phyloP scores from a whole-genome alignment of 2,888 invertebrate species.

The Tridacna gigas region DNA sequence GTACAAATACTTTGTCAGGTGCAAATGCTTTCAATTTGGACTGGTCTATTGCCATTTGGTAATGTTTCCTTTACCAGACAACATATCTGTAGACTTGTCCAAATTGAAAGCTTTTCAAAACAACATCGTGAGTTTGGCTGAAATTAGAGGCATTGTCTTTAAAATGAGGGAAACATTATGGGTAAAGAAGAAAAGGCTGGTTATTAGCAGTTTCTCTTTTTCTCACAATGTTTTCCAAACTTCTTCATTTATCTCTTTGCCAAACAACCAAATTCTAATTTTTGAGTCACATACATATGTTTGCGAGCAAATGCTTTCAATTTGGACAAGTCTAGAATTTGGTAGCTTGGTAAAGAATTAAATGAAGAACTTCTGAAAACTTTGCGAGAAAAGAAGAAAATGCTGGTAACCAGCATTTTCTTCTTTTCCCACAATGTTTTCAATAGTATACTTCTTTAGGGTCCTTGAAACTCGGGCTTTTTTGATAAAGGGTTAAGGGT shows the following conservation, averaged over 20 bases:
- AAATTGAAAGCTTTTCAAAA: too few species aligned
- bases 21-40: too few species aligned
- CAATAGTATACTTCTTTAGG: background rate
- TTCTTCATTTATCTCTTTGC: background rate
- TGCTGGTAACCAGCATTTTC: background rate
- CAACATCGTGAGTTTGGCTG: too few species aligned
- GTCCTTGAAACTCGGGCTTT: background rate
- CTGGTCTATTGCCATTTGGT: too few species aligned
- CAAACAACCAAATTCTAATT: too few species aligned
- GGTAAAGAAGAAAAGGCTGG: background rate
- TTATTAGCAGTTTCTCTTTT: too few species aligned
- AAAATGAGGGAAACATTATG: background rate
- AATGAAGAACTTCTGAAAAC: background rate
- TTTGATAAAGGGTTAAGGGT: too few species aligned
- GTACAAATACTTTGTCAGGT: too few species aligned
- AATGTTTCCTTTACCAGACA: too few species aligned
- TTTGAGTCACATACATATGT: background rate
- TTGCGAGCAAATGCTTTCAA: background rate
- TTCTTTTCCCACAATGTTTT: conserved; percentile 1
- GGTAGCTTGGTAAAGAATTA: background rate
- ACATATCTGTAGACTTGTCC: too few species aligned
- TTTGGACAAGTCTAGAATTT: background rate
- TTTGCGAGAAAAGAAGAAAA: background rate
- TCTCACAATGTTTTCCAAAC: too few species aligned
- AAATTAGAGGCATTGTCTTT: too few species aligned